Base-by-base conservation (phyloP, 2,888 invertebrate genomes). In the Gisinianus flammeolus region DNA sequence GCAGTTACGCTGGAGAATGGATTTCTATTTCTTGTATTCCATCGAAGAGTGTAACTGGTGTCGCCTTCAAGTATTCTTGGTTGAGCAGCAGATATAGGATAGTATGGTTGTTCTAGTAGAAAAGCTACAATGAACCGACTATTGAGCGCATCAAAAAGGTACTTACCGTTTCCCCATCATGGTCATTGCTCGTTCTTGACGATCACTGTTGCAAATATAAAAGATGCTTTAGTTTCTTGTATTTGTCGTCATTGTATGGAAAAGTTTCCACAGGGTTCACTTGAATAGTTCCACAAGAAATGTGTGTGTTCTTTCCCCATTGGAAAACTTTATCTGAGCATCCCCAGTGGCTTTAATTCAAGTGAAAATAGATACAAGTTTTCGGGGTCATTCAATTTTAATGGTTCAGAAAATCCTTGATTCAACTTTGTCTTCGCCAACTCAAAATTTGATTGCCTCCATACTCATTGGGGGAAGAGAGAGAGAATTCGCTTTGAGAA, bases 111-210 rank as follows among this genome's bases (percentile, higher is more conserved):
- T n/a, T n/a, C n/a, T n/a, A 19, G 70, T n/a, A 56, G 33, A 71
- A 56, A 71, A 28, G 71, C 22, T 71, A 71, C 56, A 70, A 71
- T 56, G 31, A 33, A 54, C 58, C 30, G 71, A 54, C 30, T 71
- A 30, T 71, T 71, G 71, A 71, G 71, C 52, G 70, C 56, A 30
- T 58, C 71, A 58, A 56, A 58, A 58, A 71, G 58, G 71, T 58
- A 71, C 71, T 71, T 71, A 58, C 71, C 71, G 71, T 71, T 71
- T 71, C 54, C n/a, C 54, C 54, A 70, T 54, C 70, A 58, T 71
- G 58, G 58, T 54, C 58, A 58, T 71, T 71, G 28, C 71, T 30
- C 33, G 30, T 24, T 71, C 71, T 71, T 71, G 28, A 71, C 56
- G 28, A 56, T 31, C 31, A 68, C 64, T 26, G 26, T 30, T 64